Percentiles rank a stretch among this genome's conserved stretches.
Evolutionary conservation across 2,797 vertebrate genomes (phyloP).

Genomic region (Darevskia nairensis): DNA sequence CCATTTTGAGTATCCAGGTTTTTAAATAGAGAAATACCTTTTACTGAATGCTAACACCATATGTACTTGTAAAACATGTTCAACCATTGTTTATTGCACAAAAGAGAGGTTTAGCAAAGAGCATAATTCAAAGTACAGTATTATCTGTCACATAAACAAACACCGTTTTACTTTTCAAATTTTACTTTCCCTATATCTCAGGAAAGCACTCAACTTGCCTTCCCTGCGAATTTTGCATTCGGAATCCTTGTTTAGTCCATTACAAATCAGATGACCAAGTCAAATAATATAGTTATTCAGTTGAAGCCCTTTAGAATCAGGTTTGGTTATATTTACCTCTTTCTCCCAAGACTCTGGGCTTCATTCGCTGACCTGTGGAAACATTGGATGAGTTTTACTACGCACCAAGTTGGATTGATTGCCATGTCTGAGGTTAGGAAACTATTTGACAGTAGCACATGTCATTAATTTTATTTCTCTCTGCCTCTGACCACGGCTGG

Average conservation of each 20-base stretch:
- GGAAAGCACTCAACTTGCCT: fast-evolving
- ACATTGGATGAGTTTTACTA: background rate
- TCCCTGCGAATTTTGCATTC: background rate
- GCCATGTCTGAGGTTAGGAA: background rate
- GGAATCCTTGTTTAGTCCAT: background rate
- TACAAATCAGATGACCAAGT: background rate
- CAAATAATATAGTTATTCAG: background rate
- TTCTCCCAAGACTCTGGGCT: background rate
- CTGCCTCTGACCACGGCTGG: too few species aligned
- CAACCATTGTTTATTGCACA: constrained; percentile 37
- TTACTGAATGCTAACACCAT: constrained; percentile 61
- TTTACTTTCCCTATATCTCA: background rate
- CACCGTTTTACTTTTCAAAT: background rate
- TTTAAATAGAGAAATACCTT: constrained; percentile 61
- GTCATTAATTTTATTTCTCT: background rate
- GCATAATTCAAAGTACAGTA: constrained; percentile 1
- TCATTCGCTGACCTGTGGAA: too few species aligned
- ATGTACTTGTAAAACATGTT: constrained; percentile 60
- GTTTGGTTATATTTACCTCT: background rate
- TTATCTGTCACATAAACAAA: constrained; percentile 16
- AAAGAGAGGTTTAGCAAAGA: constrained; percentile 26
- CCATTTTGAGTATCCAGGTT: constrained; percentile 83
- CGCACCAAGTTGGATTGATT: background rate
- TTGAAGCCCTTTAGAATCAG: background rate
- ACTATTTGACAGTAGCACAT: background rate